These are phyloP conservation scores for Lepidocyrtinus sp. DNA, from an alignment of 2,888 invertebrate species.

Conservation along the genomic window DNA sequence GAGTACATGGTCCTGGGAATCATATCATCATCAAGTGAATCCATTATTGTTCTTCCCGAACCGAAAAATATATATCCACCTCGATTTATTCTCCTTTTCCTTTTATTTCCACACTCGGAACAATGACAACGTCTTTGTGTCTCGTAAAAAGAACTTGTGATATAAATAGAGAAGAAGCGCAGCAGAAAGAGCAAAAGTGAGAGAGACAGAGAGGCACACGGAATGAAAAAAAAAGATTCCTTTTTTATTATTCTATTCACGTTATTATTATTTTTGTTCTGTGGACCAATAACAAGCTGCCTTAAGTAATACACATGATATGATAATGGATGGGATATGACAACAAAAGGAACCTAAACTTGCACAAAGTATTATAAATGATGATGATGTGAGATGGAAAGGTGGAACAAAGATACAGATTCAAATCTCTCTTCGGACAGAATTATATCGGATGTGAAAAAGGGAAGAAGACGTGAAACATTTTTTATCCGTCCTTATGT, in stretches of 20 bases:
- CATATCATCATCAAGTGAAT: conserved; percentile 28
- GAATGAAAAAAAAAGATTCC: conserved; percentile 22
- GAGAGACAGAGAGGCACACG: conserved; percentile 29
- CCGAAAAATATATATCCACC: conserved; percentile 31
- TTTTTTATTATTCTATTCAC: conserved; percentile 40
- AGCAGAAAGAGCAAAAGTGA: neutral
- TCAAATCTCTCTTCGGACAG: too few species aligned
- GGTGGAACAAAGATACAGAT: neutral
- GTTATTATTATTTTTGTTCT: conserved; percentile 37
- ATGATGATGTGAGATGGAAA: neutral
- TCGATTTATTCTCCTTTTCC: conserved; percentile 20
- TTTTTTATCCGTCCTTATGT: conserved; percentile 10
- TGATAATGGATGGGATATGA: conserved; percentile 39
- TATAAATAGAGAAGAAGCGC: conserved; percentile 3
- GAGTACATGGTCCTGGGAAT: neutral
- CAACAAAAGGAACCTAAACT: conserved; percentile 37
- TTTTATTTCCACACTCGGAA: conserved; percentile 12
- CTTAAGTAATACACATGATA: conserved; percentile 36
- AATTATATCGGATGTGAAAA: neutral
- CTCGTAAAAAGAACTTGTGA: neutral
- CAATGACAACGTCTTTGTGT: conserved; percentile 41
- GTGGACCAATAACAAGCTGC: conserved; percentile 2
- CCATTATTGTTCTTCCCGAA: conserved; percentile 38
- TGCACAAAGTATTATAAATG: conserved; percentile 22
- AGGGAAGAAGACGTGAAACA: neutral